phyloP scores from a whole-genome alignment of 2,888 invertebrate genomes.

The Noctuana brunneofusca region DNA sequence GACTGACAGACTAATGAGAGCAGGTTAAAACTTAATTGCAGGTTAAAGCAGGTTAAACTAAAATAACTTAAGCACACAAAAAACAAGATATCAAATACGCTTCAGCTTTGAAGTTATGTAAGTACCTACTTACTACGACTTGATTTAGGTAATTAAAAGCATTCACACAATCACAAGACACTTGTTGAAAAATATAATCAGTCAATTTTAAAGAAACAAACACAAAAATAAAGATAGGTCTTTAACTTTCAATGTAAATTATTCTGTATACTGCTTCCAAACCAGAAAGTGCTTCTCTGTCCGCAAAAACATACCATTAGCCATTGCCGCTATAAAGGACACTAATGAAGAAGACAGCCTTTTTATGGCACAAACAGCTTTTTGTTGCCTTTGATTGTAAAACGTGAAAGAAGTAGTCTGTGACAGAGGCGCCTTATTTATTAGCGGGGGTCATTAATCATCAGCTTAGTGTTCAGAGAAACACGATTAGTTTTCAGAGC shows the following conservation, averaged over 20 bases:
- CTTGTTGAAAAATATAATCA: no score
- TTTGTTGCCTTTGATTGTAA: slow-evolving; percentile 23
- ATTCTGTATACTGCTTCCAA: not conserved
- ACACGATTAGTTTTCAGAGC: not conserved
- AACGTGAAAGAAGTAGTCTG: slow-evolving; percentile 17
- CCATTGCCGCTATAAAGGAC: slow-evolving; percentile 7
- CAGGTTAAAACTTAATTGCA: no score
- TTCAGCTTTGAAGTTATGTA: no score
- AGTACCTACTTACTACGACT: no score
- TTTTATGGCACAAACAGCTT: slow-evolving; percentile 19
- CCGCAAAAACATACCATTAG: slow-evolving; percentile 20
- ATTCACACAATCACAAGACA: no score
- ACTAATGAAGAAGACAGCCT: slow-evolving; percentile 27
- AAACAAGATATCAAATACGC: no score
- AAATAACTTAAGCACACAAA: no score
- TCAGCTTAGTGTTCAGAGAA: not conserved
- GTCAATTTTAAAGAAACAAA: no score
- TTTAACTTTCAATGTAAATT: not conserved
- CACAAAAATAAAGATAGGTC: not conserved
- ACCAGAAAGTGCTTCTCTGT: not conserved
- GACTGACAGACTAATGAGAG: no score
- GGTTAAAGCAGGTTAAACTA: no score
- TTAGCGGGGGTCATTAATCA: slow-evolving; percentile 12
- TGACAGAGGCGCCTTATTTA: slow-evolving; percentile 11
- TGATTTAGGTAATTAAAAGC: no score